Evolutionary conservation across 2,113 vertebrate species (phyloP).

Genomic region (Onychostruthus taczanowskii): DNA sequence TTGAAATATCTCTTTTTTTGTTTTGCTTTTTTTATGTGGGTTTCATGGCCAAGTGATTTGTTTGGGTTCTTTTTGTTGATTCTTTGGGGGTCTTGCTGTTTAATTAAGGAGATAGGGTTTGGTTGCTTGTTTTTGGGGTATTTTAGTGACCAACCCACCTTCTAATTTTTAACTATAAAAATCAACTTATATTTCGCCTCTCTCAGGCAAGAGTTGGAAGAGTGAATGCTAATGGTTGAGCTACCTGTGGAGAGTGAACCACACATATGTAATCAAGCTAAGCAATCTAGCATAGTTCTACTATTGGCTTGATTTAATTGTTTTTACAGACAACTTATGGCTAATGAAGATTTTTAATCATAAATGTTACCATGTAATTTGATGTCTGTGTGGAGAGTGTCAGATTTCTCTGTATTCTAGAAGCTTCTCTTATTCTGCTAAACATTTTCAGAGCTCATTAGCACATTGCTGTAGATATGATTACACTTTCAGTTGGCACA

Average conservation of each 20-base stretch:
- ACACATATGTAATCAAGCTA: neutral
- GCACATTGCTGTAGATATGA: slow-evolving; percentile 63
- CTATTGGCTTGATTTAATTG: neutral
- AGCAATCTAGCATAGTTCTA: neutral
- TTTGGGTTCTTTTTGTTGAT: neutral
- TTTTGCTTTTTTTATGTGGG: neutral
- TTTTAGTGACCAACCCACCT: neutral
- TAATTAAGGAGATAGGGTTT: neutral
- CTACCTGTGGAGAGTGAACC: neutral
- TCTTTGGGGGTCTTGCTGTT: neutral
- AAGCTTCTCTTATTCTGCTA: slow-evolving; percentile 29
- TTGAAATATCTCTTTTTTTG: neutral
- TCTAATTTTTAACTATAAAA: neutral
- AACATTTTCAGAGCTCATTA: slow-evolving; percentile 73
- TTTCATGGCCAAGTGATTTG: neutral
- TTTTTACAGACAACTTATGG: neutral
- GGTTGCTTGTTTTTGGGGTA: fast-evolving
- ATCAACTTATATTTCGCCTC: neutral
- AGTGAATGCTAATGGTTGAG: neutral
- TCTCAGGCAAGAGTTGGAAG: neutral
- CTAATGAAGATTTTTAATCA: slow-evolving; percentile 25
- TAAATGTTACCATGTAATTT: neutral
- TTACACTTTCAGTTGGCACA: slow-evolving; percentile 69
- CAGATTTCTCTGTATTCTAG: slow-evolving; percentile 19
- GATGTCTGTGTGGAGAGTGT: neutral